phyloP scores from a whole-genome alignment of 53 echinoderm and acorn worm species.

The Arbacia lixula region DNA sequence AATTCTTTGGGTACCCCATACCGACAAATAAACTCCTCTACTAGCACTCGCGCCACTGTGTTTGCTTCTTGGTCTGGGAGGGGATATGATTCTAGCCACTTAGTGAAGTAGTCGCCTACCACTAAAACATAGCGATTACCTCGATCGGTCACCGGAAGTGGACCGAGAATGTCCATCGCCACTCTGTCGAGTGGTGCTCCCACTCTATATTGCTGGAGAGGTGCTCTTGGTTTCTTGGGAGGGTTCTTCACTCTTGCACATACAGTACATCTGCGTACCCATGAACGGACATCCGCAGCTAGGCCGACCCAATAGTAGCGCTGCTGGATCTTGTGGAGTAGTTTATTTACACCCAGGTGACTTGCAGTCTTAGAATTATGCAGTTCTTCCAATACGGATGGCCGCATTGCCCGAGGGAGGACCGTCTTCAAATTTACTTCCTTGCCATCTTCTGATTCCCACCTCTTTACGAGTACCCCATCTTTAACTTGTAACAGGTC shows the following conservation, averaged over 20 bases:
- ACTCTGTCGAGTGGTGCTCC: conserved; percentile 61
- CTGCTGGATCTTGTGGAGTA: conserved; percentile 51
- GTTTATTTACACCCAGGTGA: conserved; percentile 63
- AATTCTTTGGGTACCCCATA: conserved; percentile 64
- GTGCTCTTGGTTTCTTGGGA: conserved; percentile 13
- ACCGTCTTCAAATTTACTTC: conserved; percentile 7
- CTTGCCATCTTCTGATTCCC: conserved; percentile 30
- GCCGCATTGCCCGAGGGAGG: neutral
- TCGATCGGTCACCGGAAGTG: conserved; percentile 54
- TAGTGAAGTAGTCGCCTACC: conserved; percentile 69
- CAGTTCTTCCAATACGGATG: conserved; percentile 12
- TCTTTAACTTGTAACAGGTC: conserved; percentile 6
- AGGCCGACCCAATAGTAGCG: conserved; percentile 63
- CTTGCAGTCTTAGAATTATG: conserved; percentile 46
- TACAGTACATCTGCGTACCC: conserved; percentile 52
- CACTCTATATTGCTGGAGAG: conserved; percentile 49
- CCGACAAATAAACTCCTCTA: conserved; percentile 61
- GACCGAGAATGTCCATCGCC: conserved; percentile 63
- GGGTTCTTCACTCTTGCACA: conserved; percentile 52
- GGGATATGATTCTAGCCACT: conserved; percentile 62
- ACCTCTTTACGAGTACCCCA: conserved; percentile 10
- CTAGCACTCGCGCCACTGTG: conserved; percentile 59
- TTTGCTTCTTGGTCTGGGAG: conserved; percentile 50
- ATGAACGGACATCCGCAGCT: conserved; percentile 46
- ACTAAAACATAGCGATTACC: conserved; percentile 65